phyloP scores from a whole-genome alignment of 1,140 invertebrate genomes.

The Drosophila punjabiensis region DNA sequence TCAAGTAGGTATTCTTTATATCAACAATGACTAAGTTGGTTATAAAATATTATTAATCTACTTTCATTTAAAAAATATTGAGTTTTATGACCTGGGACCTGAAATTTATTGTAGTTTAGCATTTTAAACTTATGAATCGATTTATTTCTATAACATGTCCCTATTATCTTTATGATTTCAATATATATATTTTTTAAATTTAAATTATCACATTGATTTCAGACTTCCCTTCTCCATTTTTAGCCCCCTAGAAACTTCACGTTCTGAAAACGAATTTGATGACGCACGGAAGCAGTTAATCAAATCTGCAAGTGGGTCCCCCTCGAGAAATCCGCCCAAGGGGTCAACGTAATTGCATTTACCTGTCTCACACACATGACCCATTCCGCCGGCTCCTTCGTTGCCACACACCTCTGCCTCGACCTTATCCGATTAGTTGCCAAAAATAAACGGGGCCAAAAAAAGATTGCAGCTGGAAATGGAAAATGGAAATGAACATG shows the following conservation, averaged over 20 bases:
- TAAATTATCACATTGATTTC: background rate
- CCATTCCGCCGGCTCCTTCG: background rate
- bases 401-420: background rate
- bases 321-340: slow-evolving; percentile 35
- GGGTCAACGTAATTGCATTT: slow-evolving; percentile 66
- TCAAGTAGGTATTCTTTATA: background rate
- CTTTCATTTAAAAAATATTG: background rate
- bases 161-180: background rate
- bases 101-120: background rate
- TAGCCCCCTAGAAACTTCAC: background rate
- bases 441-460: slow-evolving; percentile 50
- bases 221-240: background rate
- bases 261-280: slow-evolving; percentile 73
- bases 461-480: slow-evolving; percentile 43
- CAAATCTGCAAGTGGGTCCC: slow-evolving; percentile 76
- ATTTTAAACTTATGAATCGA: background rate
- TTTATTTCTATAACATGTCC: background rate
- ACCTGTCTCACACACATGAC: slow-evolving; percentile 52
- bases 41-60: background rate
- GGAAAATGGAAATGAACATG: slow-evolving; percentile 52
- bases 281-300: slow-evolving; percentile 84
- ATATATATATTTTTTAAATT: background rate
- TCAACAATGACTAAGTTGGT: background rate
- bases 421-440: background rate
- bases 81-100: too few relatives aligned